Base-by-base conservation (phyloP, 2,888 invertebrate species). In the Hipparchia sbordonii region DNA sequence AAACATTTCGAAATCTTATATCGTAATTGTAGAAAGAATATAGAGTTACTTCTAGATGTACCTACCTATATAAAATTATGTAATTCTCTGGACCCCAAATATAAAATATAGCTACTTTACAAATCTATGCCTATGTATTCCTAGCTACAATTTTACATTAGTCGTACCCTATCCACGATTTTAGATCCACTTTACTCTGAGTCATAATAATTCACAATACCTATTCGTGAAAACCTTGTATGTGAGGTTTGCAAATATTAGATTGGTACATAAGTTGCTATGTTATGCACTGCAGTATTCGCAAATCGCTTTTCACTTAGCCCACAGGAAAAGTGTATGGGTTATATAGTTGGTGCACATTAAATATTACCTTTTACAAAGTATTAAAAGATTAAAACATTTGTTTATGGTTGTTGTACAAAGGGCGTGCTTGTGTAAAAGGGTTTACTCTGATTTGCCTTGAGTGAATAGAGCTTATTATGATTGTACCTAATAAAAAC, bases 311-410 rank as follows among this genome's bases (percentile, higher is more conserved):
- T 23, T 23, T 23, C 13, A 57, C 23, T 57, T 8, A 23, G 8
- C 7, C 33, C 51, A 23, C 12, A 33, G 10, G 61, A 52, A 67
- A 65, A 71, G 56, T 70, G 60, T 54, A 70, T 54, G 65, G 54
- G 65, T 65, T 33, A 65, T 9, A 52, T 51, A 51, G 33, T 65
- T 54, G 59, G 63, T 65, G 51, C 59, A 45, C 71, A 69, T 69
- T 71, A 69, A 65, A 69, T 69, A 69, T 71, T 68, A 68, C 62
- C 60, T 72, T 71, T 68, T 65, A 71, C 57, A 65, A 33, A 60
- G 67, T 70, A 71, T 74, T 68, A 74, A 68, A 63, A 68, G 71
- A 73, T 71, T 71, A 73, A 67, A 70, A 23, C 57, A 60, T 68
- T 68, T 71, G 63, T 71, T 68, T 60, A 57, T 60, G 65, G 33